These are phyloP conservation scores for Pelosia muscerda DNA, from an alignment of 2,888 invertebrate species.

Conservation along the genomic window DNA sequence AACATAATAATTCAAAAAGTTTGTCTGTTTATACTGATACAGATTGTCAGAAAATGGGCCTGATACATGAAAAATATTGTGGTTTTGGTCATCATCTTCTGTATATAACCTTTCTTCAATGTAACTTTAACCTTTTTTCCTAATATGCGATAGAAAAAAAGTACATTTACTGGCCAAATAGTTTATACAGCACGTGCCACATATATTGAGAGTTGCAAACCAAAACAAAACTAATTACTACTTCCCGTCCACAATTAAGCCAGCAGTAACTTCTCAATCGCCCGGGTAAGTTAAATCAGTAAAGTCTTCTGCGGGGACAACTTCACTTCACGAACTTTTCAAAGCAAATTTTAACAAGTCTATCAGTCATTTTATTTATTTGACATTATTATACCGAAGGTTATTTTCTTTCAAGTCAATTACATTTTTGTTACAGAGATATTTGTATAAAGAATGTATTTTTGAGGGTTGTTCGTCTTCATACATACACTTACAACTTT, in stretches of 20 bases:
- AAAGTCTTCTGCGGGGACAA: conserved; percentile 33
- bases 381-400: no score
- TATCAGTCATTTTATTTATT: conserved; percentile 13
- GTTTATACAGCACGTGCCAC: conserved; percentile 14
- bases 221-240: conserved; percentile 62
- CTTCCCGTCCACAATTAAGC: conserved; percentile 58
- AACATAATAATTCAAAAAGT: no score
- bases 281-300: conserved; percentile 49
- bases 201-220: conserved; percentile 35
- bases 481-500: no score
- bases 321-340: conserved; percentile 30
- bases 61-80: background rate
- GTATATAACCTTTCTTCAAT: no score
- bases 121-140: no score
- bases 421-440: background rate
- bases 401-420: background rate
- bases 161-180: conserved; percentile 10
- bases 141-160: no score
- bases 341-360: conserved; percentile 2
- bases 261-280: conserved; percentile 60
- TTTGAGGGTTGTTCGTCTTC: no score
- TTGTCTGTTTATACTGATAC: no score
- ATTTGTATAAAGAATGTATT: no score
- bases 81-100: background rate
- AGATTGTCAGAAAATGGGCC: no score